phyloP scores from a whole-genome alignment of 1,140 invertebrate genomes.

The Drosophila pruinosa region DNA sequence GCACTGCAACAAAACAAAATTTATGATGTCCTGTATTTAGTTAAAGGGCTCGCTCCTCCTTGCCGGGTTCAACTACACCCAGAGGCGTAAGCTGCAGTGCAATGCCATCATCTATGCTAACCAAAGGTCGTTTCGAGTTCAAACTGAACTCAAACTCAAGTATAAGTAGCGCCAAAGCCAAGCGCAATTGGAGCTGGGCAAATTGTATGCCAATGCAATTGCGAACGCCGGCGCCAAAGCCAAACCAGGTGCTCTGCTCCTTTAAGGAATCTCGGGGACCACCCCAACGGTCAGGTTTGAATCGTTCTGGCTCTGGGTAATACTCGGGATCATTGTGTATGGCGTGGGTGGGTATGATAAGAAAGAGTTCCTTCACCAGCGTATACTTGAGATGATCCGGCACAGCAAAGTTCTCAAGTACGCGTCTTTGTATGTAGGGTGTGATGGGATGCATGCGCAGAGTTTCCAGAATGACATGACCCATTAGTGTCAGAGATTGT shows the following conservation, averaged over 20 bases:
- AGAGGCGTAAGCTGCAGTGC: constrained; percentile 61
- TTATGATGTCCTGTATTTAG: no score
- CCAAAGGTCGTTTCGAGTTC: constrained; percentile 59
- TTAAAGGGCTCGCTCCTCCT: constrained; percentile 57
- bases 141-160: constrained; percentile 66
- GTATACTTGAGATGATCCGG: constrained; percentile 82
- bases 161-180: constrained; percentile 83
- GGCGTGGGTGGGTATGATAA: constrained; percentile 80
- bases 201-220: constrained; percentile 85
- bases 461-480: constrained; percentile 85
- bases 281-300: constrained; percentile 87
- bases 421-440: constrained; percentile 82
- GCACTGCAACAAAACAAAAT: neutral
- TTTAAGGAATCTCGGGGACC: constrained; percentile 83
- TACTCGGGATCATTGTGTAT: constrained; percentile 83
- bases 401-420: constrained; percentile 77
- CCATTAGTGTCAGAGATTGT: constrained; percentile 85
- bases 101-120: constrained; percentile 67
- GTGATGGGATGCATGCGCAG: constrained; percentile 85
- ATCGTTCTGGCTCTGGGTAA: constrained; percentile 86
- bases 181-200: constrained; percentile 86
- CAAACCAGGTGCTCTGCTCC: constrained; percentile 84
- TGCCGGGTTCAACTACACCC: constrained; percentile 64
- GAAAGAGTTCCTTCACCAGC: constrained; percentile 72
- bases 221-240: constrained; percentile 85